Evolutionary conservation across 2,113 vertebrate species (phyloP), one percentile per base, ranked within the genome.

Genomic region (Cyanoramphus novaezelandiae): DNA sequence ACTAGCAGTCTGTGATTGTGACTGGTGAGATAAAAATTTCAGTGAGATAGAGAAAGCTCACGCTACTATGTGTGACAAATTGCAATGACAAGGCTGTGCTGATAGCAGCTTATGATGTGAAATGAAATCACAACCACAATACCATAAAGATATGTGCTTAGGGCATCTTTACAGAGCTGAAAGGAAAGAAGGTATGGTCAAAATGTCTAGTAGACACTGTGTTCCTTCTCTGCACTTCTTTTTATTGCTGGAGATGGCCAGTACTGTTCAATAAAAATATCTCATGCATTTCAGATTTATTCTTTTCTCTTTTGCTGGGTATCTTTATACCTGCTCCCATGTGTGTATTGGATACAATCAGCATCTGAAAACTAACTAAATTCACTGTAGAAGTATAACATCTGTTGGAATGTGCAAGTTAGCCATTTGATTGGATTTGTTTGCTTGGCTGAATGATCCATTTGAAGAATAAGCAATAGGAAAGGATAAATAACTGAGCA

Each of bases 11-110:
- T 94, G 87, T 91, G 95, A 95, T 96, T 95, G 82, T 96, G 90
- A 83, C 91, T 59, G 60, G 80, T 5, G 81, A 97, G 96, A 97
- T 97, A 96, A 96, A 90, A 96, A 92, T 95, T 93, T 62, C 95
- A 28, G 92, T 15, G 88, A 94, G 96, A 95, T 88, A 95, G 79
- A 79, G 92, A 85, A 70, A 85, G 60, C 91, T 93, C 63, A 67
- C 6, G 4, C 86, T 92, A 44, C 69, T 88, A 8, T 49, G 93
- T 93, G 94, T 97, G 95, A 97, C 97, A 95, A 97, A 97, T 96
- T 84, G 95, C 94, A 68, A 93, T 96, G 96, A 94, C 96, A 96
- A 71, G 97, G 97, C 91, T 93, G 95, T 92, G 96, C 65, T 97
- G 96, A 96, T 97, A 96, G 93, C 76, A 90, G 90, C 82, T 96